A percentile compares a stretch with the other conserved stretches of the same genome.
These are phyloP conservation scores for Heliangelus exortis DNA, from an alignment of 2,797 vertebrate species.

Conservation along the genomic window DNA sequence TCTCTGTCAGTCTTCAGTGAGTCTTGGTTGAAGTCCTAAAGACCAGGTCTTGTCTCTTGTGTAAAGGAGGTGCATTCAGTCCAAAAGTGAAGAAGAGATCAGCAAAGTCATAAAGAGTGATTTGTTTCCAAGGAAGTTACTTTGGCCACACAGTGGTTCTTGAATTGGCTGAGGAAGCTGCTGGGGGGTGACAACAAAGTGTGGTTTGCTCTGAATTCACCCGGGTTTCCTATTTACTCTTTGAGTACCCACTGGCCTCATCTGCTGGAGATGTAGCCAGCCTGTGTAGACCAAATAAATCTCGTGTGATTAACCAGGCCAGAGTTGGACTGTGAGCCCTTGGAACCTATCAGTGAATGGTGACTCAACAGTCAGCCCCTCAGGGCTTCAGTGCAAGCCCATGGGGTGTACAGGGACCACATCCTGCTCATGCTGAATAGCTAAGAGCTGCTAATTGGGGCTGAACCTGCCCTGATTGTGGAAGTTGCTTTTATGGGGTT, in stretches of 20 bases:
- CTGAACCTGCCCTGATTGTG: not conserved
- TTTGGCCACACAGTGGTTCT: not conserved
- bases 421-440: not conserved
- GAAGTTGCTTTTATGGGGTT: not conserved
- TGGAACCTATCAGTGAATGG: not conserved
- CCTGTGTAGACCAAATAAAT: not conserved
- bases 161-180: not conserved
- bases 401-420: fast-evolving
- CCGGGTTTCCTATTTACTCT: not conserved
- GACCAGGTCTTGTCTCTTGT: not conserved
- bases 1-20: not conserved
- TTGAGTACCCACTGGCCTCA: not conserved
- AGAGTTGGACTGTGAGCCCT: not conserved
- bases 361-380: not conserved
- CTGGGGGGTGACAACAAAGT: not conserved
- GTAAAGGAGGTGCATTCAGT: not conserved
- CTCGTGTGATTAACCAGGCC: not conserved
- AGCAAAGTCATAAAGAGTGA: not conserved
- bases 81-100: not conserved
- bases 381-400: not conserved
- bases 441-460: not conserved
- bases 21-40: not conserved
- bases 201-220: not conserved
- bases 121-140: not conserved
- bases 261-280: not conserved